Evolutionary conservation across 2,113 vertebrate genomes (phyloP), one percentile per base, ranked within the genome.

Genomic region (Seriola aureovittata): DNA sequence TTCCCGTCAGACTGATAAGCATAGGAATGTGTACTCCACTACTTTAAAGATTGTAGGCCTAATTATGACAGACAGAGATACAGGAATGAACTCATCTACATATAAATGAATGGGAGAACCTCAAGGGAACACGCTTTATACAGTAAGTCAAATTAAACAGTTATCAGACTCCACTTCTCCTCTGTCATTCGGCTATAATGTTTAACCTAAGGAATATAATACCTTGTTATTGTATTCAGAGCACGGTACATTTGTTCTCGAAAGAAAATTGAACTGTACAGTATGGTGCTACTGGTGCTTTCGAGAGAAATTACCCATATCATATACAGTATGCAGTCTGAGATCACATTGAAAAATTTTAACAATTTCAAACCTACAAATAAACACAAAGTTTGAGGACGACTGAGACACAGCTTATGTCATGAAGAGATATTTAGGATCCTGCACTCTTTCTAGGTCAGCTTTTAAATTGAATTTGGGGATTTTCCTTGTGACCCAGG

Each of bases 91-190:
- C 90, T 95, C 92, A 97, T 97, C 95, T 96, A 90, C 94, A 96
- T 96, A 93, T 95, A 96, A 97, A 97, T 96, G 94, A 90, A 80
- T 89, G 94, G 80, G 90, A 90, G 86, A 92, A 95, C 92, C 92
- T 93, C 83, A 95, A 92, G 92, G 92, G 87, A 91, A 68, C 60
- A 88, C 70, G 64, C 84, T 94, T 95, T 92, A 89, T 83, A 42
- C 40, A 42, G 40, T 88, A 93, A 95, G 84, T 70, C 66, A 92
- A 95, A 94, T 87, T 89, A 93, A 88, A 94, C 93, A 94, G 94
- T 95, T 93, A 95, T 85, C 86, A 78, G 75, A 89, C 29, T 21
- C 25, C 44, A 55, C 16, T 25, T 29, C 7, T 14, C 36, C 12
- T 34, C 34, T 70, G 67, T 23, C 67, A 65, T 21, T 44, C n/a